These are phyloP conservation scores for Drosophila hydei DNA, from an alignment of 1,140 invertebrate species.

Conservation along the genomic window DNA sequence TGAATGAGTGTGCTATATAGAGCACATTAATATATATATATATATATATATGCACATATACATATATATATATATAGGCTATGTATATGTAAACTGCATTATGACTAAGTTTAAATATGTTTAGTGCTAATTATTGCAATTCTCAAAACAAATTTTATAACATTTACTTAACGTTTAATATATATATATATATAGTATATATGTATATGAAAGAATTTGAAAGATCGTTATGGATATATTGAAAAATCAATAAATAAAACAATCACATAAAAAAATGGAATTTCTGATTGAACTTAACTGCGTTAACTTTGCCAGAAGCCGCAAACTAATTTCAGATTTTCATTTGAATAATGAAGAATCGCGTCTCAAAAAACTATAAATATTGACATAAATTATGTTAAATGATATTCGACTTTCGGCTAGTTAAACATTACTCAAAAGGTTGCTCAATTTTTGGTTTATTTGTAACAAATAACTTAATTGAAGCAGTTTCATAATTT, in stretches of 20 bases:
- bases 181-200: slow-evolving; percentile 45
- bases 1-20: slow-evolving; percentile 18
- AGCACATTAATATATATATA: neutral
- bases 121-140: slow-evolving; percentile 77
- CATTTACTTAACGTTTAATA: slow-evolving; percentile 79
- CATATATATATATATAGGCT: slow-evolving; percentile 36
- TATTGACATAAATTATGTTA: neutral
- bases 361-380: neutral
- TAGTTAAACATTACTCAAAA: too few species aligned
- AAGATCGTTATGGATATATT: slow-evolving; percentile 69
- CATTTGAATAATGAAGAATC: too few species aligned
- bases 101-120: slow-evolving; percentile 63
- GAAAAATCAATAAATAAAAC: slow-evolving; percentile 75
- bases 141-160: slow-evolving; percentile 74
- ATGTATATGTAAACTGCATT: slow-evolving; percentile 32
- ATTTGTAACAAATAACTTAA: slow-evolving; percentile 48
- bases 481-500: slow-evolving; percentile 38
- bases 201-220: slow-evolving; percentile 47
- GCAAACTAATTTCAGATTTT: too few species aligned
- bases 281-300: too few species aligned
- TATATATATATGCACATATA: neutral
- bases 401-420: too few species aligned
- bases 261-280: slow-evolving; percentile 48
- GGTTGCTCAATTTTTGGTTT: slow-evolving; percentile 19
- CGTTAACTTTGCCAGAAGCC: too few species aligned